Evolutionary conservation across 2,113 vertebrate genomes (phyloP).

Genomic region (Stercorarius parasiticus): DNA sequence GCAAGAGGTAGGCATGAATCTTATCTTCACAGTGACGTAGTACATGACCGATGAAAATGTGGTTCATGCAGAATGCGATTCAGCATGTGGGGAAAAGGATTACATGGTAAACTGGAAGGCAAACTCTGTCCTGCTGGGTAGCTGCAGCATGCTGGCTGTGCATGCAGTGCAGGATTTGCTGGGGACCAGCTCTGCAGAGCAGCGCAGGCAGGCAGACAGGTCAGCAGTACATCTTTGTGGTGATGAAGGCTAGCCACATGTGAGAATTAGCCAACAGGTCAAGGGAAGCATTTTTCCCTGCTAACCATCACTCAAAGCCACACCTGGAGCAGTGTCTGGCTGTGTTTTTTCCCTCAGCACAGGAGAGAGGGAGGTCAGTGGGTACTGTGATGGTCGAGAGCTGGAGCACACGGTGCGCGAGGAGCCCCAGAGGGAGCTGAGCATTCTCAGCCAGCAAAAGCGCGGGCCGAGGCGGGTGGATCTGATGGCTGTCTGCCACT

Average conservation of each 20-base stretch:
- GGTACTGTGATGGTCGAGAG: fast-evolving
- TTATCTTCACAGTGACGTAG: background rate
- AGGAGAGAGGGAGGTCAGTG: background rate
- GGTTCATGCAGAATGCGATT: background rate
- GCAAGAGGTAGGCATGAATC: background rate
- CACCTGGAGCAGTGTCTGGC: background rate
- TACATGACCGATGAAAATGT: background rate
- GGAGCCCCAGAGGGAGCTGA: background rate
- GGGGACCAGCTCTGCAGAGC: background rate
- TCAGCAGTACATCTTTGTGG: background rate
- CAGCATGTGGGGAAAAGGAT: background rate
- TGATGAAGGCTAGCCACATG: background rate
- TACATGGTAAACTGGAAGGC: background rate
- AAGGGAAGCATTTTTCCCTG: background rate
- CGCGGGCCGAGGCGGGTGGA: background rate
- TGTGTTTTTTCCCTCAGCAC: background rate
- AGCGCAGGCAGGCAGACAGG: background rate
- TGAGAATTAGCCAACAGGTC: background rate
- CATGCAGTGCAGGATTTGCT: background rate
- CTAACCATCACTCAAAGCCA: background rate
- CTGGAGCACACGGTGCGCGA: fast-evolving
- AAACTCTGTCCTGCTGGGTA: background rate
- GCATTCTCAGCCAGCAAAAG: background rate
- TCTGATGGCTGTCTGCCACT: background rate
- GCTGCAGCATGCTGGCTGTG: background rate